Evolutionary conservation across 2,888 invertebrate species (phyloP).

Genomic region (Luffia ferchaultella): DNA sequence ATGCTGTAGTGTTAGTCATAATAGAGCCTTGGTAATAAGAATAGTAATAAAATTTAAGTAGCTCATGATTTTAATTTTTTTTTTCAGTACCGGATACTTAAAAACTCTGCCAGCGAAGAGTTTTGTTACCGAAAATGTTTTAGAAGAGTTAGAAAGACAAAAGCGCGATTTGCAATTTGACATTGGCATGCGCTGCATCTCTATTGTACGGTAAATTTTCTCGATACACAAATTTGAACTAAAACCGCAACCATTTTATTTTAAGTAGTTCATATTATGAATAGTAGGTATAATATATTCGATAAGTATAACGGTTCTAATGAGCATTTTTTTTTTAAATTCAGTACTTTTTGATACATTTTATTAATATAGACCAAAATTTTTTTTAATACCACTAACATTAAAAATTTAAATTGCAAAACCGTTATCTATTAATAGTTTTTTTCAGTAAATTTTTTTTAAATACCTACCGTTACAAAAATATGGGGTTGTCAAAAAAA

Average conservation of each 20-base stretch:
- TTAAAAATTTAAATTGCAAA: no score
- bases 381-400: no score
- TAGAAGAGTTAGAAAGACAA: conserved; percentile 72
- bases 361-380: no score
- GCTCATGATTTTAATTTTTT: no score
- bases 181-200: conserved; percentile 81
- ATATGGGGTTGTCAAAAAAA: no score
- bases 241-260: background rate
- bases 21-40: no score
- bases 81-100: conserved; percentile 36
- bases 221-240: background rate
- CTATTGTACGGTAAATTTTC: conserved; percentile 73
- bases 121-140: conserved; percentile 52
- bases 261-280: background rate
- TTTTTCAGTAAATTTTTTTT: no score
- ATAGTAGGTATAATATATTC: background rate
- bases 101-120: conserved; percentile 33
- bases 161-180: conserved; percentile 77
- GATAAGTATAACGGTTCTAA: background rate
- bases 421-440: no score
- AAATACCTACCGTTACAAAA: no score
- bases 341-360: no score
- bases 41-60: no score
- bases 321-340: background rate
- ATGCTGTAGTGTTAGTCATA: no score